phyloP scores from a whole-genome alignment of 2,113 vertebrate species.

The Microcebus griseorufus region DNA sequence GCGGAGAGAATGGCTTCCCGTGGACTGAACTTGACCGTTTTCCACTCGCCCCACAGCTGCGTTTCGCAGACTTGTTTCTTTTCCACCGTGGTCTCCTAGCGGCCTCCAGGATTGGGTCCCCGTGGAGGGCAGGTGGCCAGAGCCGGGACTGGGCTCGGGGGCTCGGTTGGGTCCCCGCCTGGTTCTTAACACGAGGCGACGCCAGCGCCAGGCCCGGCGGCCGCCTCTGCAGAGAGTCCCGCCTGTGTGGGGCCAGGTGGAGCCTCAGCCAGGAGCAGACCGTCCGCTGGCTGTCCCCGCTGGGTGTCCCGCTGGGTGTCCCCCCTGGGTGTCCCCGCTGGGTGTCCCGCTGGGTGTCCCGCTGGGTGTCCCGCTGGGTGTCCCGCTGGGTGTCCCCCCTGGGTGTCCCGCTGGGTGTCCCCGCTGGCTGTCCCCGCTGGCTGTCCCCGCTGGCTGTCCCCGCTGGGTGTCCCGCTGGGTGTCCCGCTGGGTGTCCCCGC shows the following conservation, averaged over 20 bases:
- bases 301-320: no score
- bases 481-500: background rate
- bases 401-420: no score
- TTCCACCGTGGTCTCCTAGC: background rate
- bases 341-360: no score
- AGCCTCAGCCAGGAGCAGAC: background rate
- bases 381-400: background rate
- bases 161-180: fast-evolving
- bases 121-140: background rate
- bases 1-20: background rate
- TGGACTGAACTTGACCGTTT: background rate
- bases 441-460: no score
- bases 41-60: background rate
- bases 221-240: background rate
- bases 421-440: no score
- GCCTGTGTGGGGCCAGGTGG: slow-evolving; percentile 27
- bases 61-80: background rate
- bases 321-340: no score
- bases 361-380: no score
- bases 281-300: background rate
- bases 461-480: no score
- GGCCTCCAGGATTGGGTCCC: background rate
- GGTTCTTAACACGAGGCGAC: background rate
- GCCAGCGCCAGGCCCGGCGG: background rate
- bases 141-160: background rate